A percentile compares a stretch with the other conserved stretches of the same genome.
Evolutionary conservation across 2,888 invertebrate genomes (phyloP).

Genomic region (Hecatera dysodea): DNA sequence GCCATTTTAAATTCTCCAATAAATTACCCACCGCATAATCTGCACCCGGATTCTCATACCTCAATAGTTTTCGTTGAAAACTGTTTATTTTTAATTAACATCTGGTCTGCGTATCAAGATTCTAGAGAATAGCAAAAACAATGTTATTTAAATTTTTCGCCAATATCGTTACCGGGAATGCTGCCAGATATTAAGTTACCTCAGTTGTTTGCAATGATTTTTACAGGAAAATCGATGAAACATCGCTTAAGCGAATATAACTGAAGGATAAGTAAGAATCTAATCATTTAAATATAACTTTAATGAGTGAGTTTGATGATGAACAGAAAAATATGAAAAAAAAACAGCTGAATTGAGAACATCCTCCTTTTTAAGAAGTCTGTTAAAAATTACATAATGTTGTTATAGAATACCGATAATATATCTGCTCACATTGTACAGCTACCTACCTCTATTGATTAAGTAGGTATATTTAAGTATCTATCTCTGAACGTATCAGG

Average conservation of each 20-base stretch:
- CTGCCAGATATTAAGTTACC: conserved; percentile 20
- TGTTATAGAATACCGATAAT: too few relatives aligned
- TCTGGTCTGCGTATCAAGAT: conserved; percentile 34
- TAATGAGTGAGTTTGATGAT: too few relatives aligned
- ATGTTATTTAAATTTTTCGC: conserved; percentile 16
- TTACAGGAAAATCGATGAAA: conserved; percentile 53
- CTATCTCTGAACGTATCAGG: too few relatives aligned
- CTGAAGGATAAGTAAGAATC: conserved; percentile 39
- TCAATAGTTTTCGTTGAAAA: conserved; percentile 2
- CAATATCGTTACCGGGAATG: conserved; percentile 7
- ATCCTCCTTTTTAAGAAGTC: too few relatives aligned
- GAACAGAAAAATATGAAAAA: too few relatives aligned
- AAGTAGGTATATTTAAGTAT: too few relatives aligned
- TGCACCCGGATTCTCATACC: conserved; percentile 17
- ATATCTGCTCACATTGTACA: too few relatives aligned
- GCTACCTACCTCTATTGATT: too few relatives aligned
- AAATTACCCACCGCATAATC: background rate
- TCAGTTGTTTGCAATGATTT: background rate
- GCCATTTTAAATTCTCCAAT: background rate
- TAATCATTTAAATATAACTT: background rate
- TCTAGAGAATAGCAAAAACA: conserved; percentile 7
- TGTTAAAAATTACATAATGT: too few relatives aligned
- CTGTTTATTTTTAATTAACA: conserved; percentile 37
- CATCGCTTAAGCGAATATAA: conserved; percentile 29
- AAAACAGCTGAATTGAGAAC: too few relatives aligned